Evolutionary conservation across 2,888 invertebrate species (phyloP).

Genomic region (Conops quadrifasciatus): DNA sequence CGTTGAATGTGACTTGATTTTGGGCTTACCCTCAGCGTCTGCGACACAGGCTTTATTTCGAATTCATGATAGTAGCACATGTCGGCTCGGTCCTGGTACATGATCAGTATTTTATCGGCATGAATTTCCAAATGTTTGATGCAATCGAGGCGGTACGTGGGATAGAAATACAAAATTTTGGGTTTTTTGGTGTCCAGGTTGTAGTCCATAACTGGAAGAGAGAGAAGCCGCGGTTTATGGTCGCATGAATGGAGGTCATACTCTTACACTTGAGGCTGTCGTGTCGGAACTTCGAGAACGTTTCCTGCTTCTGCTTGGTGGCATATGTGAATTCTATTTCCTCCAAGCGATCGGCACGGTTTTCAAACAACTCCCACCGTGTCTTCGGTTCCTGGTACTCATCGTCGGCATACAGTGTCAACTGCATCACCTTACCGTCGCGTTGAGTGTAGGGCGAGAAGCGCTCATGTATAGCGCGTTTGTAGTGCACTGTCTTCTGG

Average conservation of each 20-base stretch:
- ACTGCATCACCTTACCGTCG: slow-evolving; percentile 69
- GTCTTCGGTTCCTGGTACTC: slow-evolving; percentile 56
- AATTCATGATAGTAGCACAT: slow-evolving; percentile 54
- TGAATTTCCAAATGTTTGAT: slow-evolving; percentile 70
- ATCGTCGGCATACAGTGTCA: slow-evolving; percentile 55
- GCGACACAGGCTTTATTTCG: slow-evolving; percentile 46
- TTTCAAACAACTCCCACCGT: slow-evolving; percentile 71
- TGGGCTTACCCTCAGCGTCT: slow-evolving; percentile 46
- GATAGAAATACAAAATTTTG: slow-evolving; percentile 61
- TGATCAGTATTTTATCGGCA: slow-evolving; percentile 68
- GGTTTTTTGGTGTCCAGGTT: slow-evolving; percentile 46
- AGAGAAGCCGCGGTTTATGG: background rate
- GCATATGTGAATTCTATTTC: slow-evolving; percentile 68
- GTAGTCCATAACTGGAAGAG: slow-evolving; percentile 52
- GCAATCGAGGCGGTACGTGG: slow-evolving; percentile 74
- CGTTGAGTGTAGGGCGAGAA: slow-evolving; percentile 79
- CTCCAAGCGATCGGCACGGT: slow-evolving; percentile 73
- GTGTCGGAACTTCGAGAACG: slow-evolving; percentile 72
- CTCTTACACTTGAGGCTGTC: slow-evolving; percentile 75
- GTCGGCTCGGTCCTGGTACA: slow-evolving; percentile 71
- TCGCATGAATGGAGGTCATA: background rate
- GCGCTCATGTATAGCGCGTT: slow-evolving; percentile 77
- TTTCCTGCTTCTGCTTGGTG: slow-evolving; percentile 69
- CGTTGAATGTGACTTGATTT: no score
- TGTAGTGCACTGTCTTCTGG: slow-evolving; percentile 74